phyloP scores from a whole-genome alignment of 2,888 invertebrate genomes.

The Callosobruchus maculatus region DNA sequence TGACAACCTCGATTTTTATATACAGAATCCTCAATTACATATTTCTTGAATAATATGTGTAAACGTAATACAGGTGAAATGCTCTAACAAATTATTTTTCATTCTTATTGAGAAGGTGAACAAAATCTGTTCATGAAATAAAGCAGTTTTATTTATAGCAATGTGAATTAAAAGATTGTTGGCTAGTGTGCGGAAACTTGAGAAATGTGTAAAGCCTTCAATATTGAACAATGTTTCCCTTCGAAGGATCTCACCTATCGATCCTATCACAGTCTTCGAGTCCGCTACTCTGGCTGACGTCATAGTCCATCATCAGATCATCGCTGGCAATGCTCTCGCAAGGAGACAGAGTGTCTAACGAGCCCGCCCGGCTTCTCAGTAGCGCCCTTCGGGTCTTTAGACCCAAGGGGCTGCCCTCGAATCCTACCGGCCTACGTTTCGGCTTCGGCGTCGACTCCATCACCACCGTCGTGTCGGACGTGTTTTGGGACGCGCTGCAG shows the following conservation, averaged over 20 bases:
- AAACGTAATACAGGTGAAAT: too few relatives aligned
- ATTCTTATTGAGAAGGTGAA: too few relatives aligned
- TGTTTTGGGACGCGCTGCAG: slow-evolving; percentile 28
- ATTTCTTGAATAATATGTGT: too few relatives aligned
- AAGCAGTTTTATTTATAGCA: too few relatives aligned
- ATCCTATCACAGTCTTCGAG: slow-evolving; percentile 53
- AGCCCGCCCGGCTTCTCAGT: slow-evolving; percentile 54
- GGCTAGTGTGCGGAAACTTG: too few relatives aligned
- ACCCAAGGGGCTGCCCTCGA: slow-evolving; percentile 47
- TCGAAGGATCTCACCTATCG: background rate
- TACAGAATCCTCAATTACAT: too few relatives aligned
- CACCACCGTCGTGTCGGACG: slow-evolving; percentile 42
- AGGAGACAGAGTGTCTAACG: slow-evolving; percentile 78
- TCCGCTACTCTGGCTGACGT: slow-evolving; percentile 52
- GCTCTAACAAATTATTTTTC: too few relatives aligned
- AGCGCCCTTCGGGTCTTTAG: slow-evolving; percentile 34
- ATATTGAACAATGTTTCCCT: too few relatives aligned
- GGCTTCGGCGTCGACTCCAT: slow-evolving; percentile 45
- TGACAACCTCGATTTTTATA: too few relatives aligned
- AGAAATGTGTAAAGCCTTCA: too few relatives aligned
- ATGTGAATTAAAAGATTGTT: too few relatives aligned
- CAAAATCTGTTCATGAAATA: too few relatives aligned
- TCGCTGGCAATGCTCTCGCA: slow-evolving; percentile 82
- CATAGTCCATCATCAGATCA: slow-evolving; percentile 85
- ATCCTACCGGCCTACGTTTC: slow-evolving; percentile 32